Evolutionary conservation across 2,797 vertebrate species (phyloP), one percentile per base, ranked within the genome.

Genomic region (Periophthalmus magnuspinnatus): DNA sequence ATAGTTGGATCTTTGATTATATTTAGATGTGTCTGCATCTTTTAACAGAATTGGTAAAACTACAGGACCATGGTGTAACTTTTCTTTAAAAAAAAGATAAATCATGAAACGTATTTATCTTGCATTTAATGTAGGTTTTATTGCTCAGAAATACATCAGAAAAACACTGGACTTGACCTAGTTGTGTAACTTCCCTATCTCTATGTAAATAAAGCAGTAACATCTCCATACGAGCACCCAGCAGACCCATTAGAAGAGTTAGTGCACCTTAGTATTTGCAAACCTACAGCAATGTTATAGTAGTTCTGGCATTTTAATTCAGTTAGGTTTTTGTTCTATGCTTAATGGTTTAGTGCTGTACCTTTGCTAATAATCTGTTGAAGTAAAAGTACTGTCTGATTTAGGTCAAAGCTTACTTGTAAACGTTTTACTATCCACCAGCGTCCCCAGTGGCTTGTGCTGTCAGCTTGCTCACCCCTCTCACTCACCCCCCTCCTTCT

Each of bases 371-470:
- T 55, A 55, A 56, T 14, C 54, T 56, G 54, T 11, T 56, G 5
- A 13, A 28, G 22, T 57, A 57, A 19, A n/a, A n/a, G 58, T 34
- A 33, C 68, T 64, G 77, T 52, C 32, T 38, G 57, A 41, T 75
- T 69, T 81, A 34, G 64, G 2, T 77, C 14, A 81, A 83, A 78
- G 50, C 75, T 47, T 67, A 63, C 62, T 36, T 56, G 54, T 72
- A 64, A 78, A 82, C 69, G 68, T 69, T 66, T 74, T 64, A 63
- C 77, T 81, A 80, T 52, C 58, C 77, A 86, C 83, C 82, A 87
- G 79, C 74, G 86, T 84, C 78, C 71, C 69, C 72, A 61, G 63
- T 83, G 78, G 80, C 76, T 78, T 76, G 72, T 78, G 72, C 78
- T 55, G 54, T 79, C 81, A 75, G 64, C 19, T 47, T 13, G 65